Evolutionary conservation across 2,797 vertebrate species (phyloP).

Genomic region (Anolis apletophallus): DNA sequence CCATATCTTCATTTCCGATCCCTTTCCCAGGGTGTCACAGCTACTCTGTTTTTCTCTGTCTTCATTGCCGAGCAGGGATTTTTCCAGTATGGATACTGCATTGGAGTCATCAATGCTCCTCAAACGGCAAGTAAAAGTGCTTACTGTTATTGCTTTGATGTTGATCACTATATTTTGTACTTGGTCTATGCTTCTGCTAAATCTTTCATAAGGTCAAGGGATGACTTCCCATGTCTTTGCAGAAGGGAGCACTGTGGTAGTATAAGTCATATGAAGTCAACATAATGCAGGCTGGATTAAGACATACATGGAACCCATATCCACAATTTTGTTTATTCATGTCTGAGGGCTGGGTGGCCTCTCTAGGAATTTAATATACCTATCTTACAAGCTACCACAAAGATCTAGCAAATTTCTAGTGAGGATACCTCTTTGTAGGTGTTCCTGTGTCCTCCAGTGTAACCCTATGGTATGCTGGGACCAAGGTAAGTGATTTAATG

Average conservation of each 20-base stretch:
- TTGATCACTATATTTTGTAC: neutral
- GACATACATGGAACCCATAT: neutral
- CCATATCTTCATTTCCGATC: constrained; percentile 43
- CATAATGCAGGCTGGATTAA: neutral
- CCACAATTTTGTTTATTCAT: too few species aligned
- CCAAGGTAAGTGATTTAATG: too few species aligned
- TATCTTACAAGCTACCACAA: too few species aligned
- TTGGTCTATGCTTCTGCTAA: neutral
- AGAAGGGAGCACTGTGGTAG: neutral
- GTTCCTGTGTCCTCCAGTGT: too few species aligned
- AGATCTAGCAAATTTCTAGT: too few species aligned
- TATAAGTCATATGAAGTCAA: neutral
- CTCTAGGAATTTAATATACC: too few species aligned
- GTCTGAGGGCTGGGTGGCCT: too few species aligned
- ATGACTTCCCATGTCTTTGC: neutral
- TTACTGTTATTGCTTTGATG: neutral
- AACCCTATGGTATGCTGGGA: too few species aligned
- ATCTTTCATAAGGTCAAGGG: neutral
- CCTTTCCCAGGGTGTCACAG: constrained; percentile 82
- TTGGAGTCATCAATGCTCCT: constrained; percentile 96
- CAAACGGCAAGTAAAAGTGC: constrained; percentile 84
- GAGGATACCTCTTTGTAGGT: too few species aligned
- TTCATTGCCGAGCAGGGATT: constrained; percentile 89
- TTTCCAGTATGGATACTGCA: constrained; percentile 92
- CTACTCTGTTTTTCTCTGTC: constrained; percentile 86